A percentile compares a stretch with the other conserved stretches of the same genome.
phyloP scores from a whole-genome alignment of 2,113 vertebrate species.

The Lasiurus cinereus region DNA sequence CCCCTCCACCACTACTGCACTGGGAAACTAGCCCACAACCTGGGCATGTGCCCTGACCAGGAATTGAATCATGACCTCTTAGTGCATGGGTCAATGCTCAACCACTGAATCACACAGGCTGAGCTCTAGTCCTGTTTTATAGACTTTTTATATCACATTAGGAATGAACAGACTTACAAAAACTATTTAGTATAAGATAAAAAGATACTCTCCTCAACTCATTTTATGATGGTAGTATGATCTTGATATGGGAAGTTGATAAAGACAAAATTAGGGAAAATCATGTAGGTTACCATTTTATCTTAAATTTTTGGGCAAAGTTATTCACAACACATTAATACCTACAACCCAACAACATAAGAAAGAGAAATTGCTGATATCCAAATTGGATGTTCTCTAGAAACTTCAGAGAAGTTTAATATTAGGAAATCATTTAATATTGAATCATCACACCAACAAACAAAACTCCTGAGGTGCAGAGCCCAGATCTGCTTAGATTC shows the following conservation, averaged over 20 bases:
- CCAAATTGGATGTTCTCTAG: neutral
- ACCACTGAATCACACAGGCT: no score
- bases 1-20: no score
- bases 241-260: neutral
- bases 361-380: neutral
- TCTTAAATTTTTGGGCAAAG: neutral
- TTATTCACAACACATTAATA: neutral
- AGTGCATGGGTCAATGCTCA: no score
- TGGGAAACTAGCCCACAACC: no score
- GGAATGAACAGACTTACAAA: neutral
- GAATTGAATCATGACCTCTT: no score
- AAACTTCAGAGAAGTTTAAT: neutral
- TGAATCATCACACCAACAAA: neutral
- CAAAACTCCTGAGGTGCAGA: neutral
- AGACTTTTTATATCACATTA: neutral
- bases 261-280: neutral
- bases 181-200: neutral
- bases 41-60: no score
- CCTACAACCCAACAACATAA: neutral
- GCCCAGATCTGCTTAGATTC: neutral
- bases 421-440: neutral
- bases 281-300: neutral
- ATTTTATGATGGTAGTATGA: neutral
- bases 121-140: neutral
- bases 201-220: neutral